Evolutionary conservation across 64 coral and sea anemone genomes (phyloP), one percentile per base, ranked within the genome.

Genomic region (Orbicella faveolata): DNA sequence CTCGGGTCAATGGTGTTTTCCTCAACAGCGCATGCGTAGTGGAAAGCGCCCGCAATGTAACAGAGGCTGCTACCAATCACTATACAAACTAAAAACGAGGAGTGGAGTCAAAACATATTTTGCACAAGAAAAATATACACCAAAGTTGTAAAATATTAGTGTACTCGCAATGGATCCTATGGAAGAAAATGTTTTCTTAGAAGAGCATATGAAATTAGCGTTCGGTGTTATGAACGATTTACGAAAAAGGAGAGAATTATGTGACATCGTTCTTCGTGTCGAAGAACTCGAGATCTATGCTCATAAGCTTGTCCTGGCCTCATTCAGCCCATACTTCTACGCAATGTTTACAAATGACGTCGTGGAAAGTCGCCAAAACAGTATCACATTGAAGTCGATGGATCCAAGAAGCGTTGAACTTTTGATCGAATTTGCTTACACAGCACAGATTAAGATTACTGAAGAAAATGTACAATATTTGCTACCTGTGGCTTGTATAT

Each of bases 291-390:
- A 94, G 62, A 90, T 94, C 35, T 62, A 79, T 68, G 93, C 93
- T 10, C 93, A 94, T 16, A 90, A 77, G 61, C 44, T 94, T 34
- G 88, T 94, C 20, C 75, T 94, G 0, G 88, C 88, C 41, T 94
- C 93, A 2, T 90, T 94, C n/a, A 90, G 93, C 65, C 88, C 93
- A n/a, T 94, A 94, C 80, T 94, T 94, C 69, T 87, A 87, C 62
- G 93, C 93, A 2, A 94, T 94, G 93, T 94, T 94, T 68, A 94
- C 93, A 54, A 61, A 77, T 12, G 93, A 94, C 84, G 66, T 94
- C n/a, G 37, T 84, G 57, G 93, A 94, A 90, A 89, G 76, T 36
- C 88, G 88, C 19, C 88, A 94, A 72, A 79, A 78, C 36, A 67
- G 63, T 61, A 69, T 94, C 18, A 90, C 87, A 12, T 73, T 94